These are phyloP conservation scores for Umimayanthus kanabou DNA, from an alignment of 92 coral and sea anemone species.

Conservation along the genomic window DNA sequence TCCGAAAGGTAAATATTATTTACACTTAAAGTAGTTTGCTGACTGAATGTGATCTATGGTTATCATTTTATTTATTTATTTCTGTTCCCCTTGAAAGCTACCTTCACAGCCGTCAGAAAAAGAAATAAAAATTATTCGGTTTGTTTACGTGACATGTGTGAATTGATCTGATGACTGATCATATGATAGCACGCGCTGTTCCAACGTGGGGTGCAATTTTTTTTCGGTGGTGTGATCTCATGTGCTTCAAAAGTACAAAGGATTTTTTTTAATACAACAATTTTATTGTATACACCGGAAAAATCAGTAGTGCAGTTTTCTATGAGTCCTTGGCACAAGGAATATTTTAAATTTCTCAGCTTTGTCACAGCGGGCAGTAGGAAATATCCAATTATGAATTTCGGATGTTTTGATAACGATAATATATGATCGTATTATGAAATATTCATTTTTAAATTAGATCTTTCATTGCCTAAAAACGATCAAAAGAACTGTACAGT, in stretches of 20 bases:
- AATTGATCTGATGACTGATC: background rate
- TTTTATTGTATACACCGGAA: background rate
- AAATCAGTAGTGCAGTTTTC: background rate
- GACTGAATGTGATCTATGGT: background rate
- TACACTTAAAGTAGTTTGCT: background rate
- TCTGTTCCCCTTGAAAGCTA: background rate
- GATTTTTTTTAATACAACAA: background rate
- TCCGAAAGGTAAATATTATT: constrained; percentile 72
- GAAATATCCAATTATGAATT: background rate
- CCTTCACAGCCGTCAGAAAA: background rate
- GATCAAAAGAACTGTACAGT: background rate
- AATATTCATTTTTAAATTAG: background rate
- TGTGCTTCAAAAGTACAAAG: background rate
- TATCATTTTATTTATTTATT: background rate
- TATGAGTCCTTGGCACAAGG: background rate
- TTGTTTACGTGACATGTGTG: background rate
- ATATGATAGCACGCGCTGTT: background rate
- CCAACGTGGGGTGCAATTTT: constrained; percentile 12
- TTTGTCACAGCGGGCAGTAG: background rate
- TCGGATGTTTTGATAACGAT: constrained; percentile 13
- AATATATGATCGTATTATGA: background rate
- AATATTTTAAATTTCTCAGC: background rate
- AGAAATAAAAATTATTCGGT: background rate
- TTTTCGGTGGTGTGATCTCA: background rate
- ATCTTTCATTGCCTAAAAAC: background rate